Conservation (phyloP, 1,140 invertebrate genomes). For the Drosophila persimilis region DNA sequence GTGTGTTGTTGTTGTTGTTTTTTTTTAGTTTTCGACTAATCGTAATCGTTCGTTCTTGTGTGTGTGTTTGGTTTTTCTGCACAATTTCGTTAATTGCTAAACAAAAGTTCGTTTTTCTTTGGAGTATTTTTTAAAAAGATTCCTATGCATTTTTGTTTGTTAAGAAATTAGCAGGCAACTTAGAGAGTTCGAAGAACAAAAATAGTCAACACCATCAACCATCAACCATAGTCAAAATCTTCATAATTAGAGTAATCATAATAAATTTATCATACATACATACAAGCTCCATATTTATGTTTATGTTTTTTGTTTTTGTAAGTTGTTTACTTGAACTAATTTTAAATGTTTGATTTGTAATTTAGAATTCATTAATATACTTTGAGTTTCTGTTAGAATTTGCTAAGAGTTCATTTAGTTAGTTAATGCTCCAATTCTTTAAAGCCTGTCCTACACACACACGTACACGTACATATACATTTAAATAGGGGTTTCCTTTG, state of each 20-base stretch:
- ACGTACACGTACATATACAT: constrained; percentile 61
- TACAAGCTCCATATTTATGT: constrained; percentile 73
- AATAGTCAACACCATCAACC: constrained; percentile 46
- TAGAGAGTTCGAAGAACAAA: constrained; percentile 55
- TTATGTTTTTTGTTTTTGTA: constrained; percentile 27
- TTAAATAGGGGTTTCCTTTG: constrained; percentile 57
- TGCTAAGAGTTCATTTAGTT: constrained; percentile 70
- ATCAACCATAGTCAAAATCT: constrained; percentile 7
- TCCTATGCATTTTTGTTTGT: constrained; percentile 20
- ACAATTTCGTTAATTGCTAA: constrained; percentile 44
- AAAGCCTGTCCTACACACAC: constrained; percentile 71
- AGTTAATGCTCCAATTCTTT: constrained; percentile 51
- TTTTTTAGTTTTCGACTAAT: constrained; percentile 43
- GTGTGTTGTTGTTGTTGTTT: constrained; percentile 26
- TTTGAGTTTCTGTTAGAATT: constrained; percentile 77
- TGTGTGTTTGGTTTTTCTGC: constrained; percentile 5
- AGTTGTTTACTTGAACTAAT: constrained; percentile 62
- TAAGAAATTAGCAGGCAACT: constrained; percentile 53
- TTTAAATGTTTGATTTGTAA: constrained; percentile 75
- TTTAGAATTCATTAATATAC: constrained; percentile 77
- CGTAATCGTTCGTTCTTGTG: constrained; percentile 27
- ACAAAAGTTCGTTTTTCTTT: constrained; percentile 52
- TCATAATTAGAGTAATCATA: constrained; percentile 61
- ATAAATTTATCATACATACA: constrained; percentile 76
- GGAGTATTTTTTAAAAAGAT: constrained; percentile 29